These are phyloP conservation scores for Cryptotis parvus DNA, from an alignment of 2,113 vertebrate genomes.

Conservation along the genomic window DNA sequence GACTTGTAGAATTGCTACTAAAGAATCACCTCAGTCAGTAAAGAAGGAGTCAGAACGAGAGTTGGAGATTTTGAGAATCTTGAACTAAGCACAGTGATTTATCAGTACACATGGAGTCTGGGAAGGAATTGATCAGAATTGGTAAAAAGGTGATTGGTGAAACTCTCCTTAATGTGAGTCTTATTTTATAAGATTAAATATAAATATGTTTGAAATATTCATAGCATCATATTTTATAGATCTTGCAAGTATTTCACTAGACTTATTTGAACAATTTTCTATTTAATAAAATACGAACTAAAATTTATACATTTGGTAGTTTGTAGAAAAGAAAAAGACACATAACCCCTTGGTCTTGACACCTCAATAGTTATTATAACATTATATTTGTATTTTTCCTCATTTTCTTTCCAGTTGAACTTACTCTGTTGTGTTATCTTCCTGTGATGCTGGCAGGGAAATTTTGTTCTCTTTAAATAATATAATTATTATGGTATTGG, in stretches of 20 bases:
- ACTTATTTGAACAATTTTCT: neutral
- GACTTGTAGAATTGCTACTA: too few species aligned
- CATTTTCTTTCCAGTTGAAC: neutral
- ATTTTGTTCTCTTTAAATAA: constrained; percentile 38
- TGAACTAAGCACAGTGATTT: too few species aligned
- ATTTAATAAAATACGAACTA: neutral
- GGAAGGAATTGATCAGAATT: too few species aligned
- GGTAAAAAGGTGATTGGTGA: too few species aligned
- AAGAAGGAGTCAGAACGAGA: too few species aligned
- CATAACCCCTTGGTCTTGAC: neutral
- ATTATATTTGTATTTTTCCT: neutral
- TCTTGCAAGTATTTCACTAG: neutral
- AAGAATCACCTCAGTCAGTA: too few species aligned
- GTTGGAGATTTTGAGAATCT: too few species aligned
- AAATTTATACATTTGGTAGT: neutral
- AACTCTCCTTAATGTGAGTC: too few species aligned
- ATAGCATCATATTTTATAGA: neutral
- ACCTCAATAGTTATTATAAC: constrained; percentile 16
- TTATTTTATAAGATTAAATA: neutral
- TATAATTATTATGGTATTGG: neutral
- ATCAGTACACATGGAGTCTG: too few species aligned
- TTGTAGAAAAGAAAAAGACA: constrained; percentile 11
- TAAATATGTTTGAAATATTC: neutral
- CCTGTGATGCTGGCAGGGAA: neutral
- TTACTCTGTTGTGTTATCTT: neutral